Evolutionary conservation across 2,797 vertebrate species (phyloP).

Genomic region (Arnoldichthys spilopterus): DNA sequence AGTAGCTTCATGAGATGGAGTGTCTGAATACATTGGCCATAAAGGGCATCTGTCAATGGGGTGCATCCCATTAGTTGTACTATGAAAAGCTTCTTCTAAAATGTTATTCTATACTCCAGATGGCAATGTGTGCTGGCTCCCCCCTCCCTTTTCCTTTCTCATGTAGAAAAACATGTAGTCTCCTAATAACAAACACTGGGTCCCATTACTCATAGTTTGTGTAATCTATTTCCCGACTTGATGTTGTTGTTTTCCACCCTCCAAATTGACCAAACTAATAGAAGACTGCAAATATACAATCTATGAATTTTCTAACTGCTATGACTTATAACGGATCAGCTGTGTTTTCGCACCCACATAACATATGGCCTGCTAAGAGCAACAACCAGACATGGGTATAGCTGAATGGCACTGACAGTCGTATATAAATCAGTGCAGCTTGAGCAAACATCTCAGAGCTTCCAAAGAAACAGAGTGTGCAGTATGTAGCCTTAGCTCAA

Average conservation of each 20-base stretch:
- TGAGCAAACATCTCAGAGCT: slow-evolving; percentile 41
- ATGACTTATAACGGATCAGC: neutral
- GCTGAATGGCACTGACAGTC: slow-evolving; percentile 30
- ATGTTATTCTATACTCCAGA: slow-evolving; percentile 5
- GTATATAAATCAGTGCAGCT: slow-evolving; percentile 31
- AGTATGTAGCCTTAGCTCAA: slow-evolving; percentile 26
- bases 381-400: slow-evolving; percentile 5
- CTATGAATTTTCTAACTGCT: slow-evolving; percentile 13
- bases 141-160: neutral
- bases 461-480: slow-evolving; percentile 16
- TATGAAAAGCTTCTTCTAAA: slow-evolving; percentile 19
- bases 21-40: too few relatives aligned
- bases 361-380: neutral
- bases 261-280: slow-evolving; percentile 24
- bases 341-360: neutral
- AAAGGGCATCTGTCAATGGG: neutral
- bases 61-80: slow-evolving; percentile 17
- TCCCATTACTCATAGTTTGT: slow-evolving; percentile 27
- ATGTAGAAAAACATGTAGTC: slow-evolving; percentile 4
- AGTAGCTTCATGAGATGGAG: too few relatives aligned
- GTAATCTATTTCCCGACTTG: slow-evolving; percentile 16
- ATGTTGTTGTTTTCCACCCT: slow-evolving; percentile 38
- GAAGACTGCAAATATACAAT: slow-evolving; percentile 30
- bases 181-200: slow-evolving; percentile 30
- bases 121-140: neutral